A percentile compares a stretch with the other conserved stretches of the same genome.
These are phyloP conservation scores for Acromyrmex charruanus DNA, from an alignment of 1,140 invertebrate species.

Conservation along the genomic window DNA sequence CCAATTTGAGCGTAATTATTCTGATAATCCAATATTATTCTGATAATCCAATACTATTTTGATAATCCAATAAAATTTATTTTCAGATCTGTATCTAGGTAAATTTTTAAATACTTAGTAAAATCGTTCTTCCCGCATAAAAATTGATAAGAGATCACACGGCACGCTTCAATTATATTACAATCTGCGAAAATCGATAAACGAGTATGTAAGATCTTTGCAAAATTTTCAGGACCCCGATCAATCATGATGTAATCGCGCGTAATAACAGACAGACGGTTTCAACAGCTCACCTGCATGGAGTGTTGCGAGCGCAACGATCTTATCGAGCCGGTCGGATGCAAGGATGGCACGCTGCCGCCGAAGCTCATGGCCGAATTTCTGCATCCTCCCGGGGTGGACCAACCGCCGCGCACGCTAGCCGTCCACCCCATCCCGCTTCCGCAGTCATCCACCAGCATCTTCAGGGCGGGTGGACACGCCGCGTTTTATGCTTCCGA, in stretches of 20 bases:
- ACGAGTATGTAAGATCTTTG: background rate
- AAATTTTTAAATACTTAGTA: no score
- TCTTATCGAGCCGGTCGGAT: slow-evolving; percentile 82
- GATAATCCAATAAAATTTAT: no score
- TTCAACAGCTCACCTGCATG: slow-evolving; percentile 78
- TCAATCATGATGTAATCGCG: background rate
- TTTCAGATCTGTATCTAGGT: no score
- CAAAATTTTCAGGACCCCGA: background rate
- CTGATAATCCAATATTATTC: no score
- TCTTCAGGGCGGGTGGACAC: slow-evolving; percentile 63
- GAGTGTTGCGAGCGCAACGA: slow-evolving; percentile 84
- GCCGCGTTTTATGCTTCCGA: slow-evolving; percentile 57
- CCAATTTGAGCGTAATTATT: no score
- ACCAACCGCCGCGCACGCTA: slow-evolving; percentile 82
- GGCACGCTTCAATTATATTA: background rate
- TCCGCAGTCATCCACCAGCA: slow-evolving; percentile 83
- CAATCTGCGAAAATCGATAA: background rate
- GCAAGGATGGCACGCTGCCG: slow-evolving; percentile 84
- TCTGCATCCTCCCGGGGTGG: slow-evolving; percentile 82
- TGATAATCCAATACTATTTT: no score
- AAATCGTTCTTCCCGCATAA: no score
- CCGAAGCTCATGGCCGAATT: slow-evolving; percentile 84
- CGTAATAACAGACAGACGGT: background rate
- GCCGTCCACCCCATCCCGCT: slow-evolving; percentile 80
- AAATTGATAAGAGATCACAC: background rate